Percentiles rank a stretch among this genome's conserved stretches.
phyloP scores from a whole-genome alignment of 2,888 invertebrate species.

The Pyrgus malvae region DNA sequence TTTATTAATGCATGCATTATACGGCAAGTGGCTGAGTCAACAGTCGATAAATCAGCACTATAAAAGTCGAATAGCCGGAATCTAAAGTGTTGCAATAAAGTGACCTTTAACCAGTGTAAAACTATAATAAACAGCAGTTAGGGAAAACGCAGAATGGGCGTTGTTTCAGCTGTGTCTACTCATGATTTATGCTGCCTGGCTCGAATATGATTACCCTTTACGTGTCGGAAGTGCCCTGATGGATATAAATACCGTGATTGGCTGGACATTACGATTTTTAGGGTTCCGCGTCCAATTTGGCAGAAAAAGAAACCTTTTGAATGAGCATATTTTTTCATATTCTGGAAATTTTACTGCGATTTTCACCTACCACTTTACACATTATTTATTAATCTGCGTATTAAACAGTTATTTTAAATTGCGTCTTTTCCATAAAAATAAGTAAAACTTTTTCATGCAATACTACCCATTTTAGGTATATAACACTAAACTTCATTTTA shows the following conservation, averaged over 20 bases:
- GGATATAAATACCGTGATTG: conserved; percentile 76
- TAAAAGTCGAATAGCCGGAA: conserved; percentile 33
- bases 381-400: too few species aligned
- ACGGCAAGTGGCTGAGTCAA: conserved; percentile 1
- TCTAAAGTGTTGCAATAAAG: conserved; percentile 57
- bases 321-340: too few species aligned
- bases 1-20: background rate
- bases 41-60: conserved; percentile 24
- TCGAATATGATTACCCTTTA: conserved; percentile 53
- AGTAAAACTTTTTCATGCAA: too few species aligned
- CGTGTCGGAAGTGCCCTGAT: conserved; percentile 74
- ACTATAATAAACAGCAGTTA: conserved; percentile 70
- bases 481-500: too few species aligned
- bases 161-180: conserved; percentile 46
- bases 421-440: too few species aligned
- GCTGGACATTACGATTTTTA: too few species aligned
- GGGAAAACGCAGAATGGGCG: conserved; percentile 46
- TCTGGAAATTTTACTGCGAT: too few species aligned
- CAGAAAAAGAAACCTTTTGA: too few species aligned
- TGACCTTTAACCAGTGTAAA: conserved; percentile 44
- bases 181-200: conserved; percentile 76
- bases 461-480: too few species aligned
- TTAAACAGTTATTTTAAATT: too few species aligned
- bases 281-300: too few species aligned
- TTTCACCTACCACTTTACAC: too few species aligned